Evolutionary conservation across 92 coral and sea anemone species (phyloP), one percentile per base, ranked within the genome.

Genomic region (Phenganax stokvisi): DNA sequence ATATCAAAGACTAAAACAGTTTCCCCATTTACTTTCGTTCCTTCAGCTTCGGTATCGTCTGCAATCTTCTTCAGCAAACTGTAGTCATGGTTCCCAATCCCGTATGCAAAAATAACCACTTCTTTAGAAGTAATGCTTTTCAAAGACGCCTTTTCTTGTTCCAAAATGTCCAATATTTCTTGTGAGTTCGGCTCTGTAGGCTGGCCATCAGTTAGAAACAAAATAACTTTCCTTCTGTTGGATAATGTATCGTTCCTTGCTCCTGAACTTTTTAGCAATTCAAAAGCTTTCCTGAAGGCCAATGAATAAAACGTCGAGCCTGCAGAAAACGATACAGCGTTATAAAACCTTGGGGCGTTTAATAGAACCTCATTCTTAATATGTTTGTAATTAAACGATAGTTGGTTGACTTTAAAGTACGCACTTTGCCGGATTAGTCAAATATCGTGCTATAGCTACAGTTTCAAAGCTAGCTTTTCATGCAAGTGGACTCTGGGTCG

Each of bases 161-260:
- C 73, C 0, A 89, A 79, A 0, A 82, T 60, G 6, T 72, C 6
- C 71, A 87, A 37, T 52, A 80, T 80, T 31, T 65, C 31, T 30
- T 17, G 17, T 13, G 0, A 6, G 1, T 56, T 2, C 11, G 7
- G 52, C 56, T 54, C 85, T 6, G 63, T 81, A 7, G 91, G 89
- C 2, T 75, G 76, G 0, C 92, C 97, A 79, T 92, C 92, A 7
- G 97, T 87, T 71, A 92, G 51, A 31, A 92, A 83, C 37, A 92
- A 87, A 3, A 92, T 77, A 12, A 86, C 85, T 20, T 81, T 86
- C 3, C 67, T 67, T 54, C 86, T 80, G 6, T 31, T 55, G 8
- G 94, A 82, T 65, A 17, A 28, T 8, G 47, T 30, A 0, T 31
- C 29, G 56, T 29, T 74, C 17, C 31, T 67, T 59, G 87, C 65